Conservation (phyloP, 2,113 vertebrate species). For the Alligator mississippiensis region DNA sequence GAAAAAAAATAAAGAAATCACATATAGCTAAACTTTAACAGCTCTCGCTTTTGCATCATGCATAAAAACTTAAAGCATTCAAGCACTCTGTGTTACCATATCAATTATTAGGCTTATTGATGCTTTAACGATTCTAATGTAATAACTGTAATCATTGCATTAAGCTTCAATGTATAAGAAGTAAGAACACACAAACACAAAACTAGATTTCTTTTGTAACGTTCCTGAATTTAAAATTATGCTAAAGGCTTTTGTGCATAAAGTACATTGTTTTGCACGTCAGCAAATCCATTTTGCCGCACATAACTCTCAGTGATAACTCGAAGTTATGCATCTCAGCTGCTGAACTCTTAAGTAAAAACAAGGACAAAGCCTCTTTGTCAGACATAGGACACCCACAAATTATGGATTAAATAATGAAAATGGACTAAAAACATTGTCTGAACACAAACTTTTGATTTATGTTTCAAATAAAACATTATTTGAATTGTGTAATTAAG, state of each 20-base stretch:
- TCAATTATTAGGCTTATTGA: background rate
- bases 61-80: background rate
- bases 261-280: constrained; percentile 1
- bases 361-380: background rate
- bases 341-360: background rate
- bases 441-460: background rate
- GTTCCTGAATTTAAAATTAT: constrained; percentile 21
- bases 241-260: background rate
- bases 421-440: background rate
- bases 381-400: background rate
- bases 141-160: constrained; percentile 13
- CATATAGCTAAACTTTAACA: background rate
- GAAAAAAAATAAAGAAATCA: background rate
- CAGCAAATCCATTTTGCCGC: constrained; percentile 26
- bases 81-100: background rate
- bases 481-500: background rate
- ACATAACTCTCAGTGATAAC: background rate
- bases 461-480: background rate
- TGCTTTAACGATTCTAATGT: background rate
- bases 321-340: constrained; percentile 15
- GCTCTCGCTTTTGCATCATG: background rate
- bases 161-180: background rate
- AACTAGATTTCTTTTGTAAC: background rate
- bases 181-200: background rate
- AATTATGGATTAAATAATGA: constrained; percentile 1